Percentiles rank a stretch among this genome's conserved stretches.
These are phyloP conservation scores for Gavialis gangeticus DNA, from an alignment of 2,113 vertebrate genomes.

Conservation along the genomic window DNA sequence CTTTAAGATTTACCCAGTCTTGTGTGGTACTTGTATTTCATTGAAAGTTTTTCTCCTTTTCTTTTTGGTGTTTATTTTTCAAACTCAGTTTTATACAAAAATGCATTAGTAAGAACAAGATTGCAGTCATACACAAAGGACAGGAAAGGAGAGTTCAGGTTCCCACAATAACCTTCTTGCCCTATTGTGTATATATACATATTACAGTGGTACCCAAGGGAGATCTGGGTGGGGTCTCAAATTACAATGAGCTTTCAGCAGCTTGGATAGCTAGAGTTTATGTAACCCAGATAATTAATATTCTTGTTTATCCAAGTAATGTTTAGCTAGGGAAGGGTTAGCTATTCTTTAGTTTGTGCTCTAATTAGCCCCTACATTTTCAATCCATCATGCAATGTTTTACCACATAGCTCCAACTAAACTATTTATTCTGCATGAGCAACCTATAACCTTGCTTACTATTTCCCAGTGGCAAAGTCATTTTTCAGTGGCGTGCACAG, in stretches of 20 bases:
- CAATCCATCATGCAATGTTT: not conserved
- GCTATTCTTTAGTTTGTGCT: not conserved
- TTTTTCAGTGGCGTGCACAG: not conserved
- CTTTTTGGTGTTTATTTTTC: not conserved
- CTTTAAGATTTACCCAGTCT: not conserved
- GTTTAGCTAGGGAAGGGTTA: not conserved
- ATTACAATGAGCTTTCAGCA: not conserved
- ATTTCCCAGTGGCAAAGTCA: not conserved
- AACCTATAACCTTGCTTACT: not conserved
- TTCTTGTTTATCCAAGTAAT: not conserved
- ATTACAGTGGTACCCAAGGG: not conserved
- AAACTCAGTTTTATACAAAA: not conserved
- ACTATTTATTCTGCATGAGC: not conserved
- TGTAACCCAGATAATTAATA: not conserved
- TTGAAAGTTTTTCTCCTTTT: not conserved
- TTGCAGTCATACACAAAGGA: not conserved
- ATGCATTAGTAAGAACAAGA: not conserved
- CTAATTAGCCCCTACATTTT: not conserved
- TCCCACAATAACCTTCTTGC: not conserved
- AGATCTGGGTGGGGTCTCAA: not conserved
- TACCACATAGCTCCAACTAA: not conserved
- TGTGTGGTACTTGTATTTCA: not conserved
- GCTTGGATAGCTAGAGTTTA: not conserved
- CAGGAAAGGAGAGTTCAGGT: not conserved
- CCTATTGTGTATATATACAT: not conserved